Evolutionary conservation across 2,113 vertebrate species (phyloP), one percentile per base, ranked within the genome.

Genomic region (Oncorhynchus nerka): DNA sequence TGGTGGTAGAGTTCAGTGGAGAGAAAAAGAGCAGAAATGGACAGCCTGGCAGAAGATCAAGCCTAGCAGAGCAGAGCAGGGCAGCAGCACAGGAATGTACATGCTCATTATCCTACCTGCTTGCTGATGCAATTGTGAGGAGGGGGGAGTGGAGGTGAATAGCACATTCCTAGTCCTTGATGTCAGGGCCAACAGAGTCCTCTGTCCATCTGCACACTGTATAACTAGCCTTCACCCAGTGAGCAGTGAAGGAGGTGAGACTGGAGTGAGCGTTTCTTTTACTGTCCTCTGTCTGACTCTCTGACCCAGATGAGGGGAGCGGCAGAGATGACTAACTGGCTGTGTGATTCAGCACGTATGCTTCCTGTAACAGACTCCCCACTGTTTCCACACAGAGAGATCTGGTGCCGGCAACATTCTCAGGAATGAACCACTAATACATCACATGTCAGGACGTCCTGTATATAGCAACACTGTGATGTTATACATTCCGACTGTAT

Each of bases 161-260:
- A 28, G 68, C 68, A 74, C 88, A 87, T 91, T 91, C 87, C 57
- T 77, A 77, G 77, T 91, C 87, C 57, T 79, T 81, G 77, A 84
- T 80, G 83, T 85, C 75, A 72, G 73, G 76, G 68, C 71, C 75
- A 66, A 7, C 73, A 9, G 34, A 32, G 30, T 51, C 34, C 5
- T 1, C 48, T 26, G 15, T 8, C 45, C 19, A 30, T 28, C 55
- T 48, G 19, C 65, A 68, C 49, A 73, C 65, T 67, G 39, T 51
- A 70, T 83, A 32, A 73, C 20, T 49, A 20, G 19, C 7, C 26
- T 57, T 6, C 30, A 19, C 5, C 8, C 66, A 68, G 26, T 68
- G 8, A 68, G 26, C 62, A 55, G 49, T 71, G 70, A 32, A 67
- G 65, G 61, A 49, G 68, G 78, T 45, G 20, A 11, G 30, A 64